A percentile compares a stretch with the other conserved stretches of the same genome.
Evolutionary conservation across 2,888 invertebrate genomes (phyloP).

Genomic region (Eristalinus aeneus): DNA sequence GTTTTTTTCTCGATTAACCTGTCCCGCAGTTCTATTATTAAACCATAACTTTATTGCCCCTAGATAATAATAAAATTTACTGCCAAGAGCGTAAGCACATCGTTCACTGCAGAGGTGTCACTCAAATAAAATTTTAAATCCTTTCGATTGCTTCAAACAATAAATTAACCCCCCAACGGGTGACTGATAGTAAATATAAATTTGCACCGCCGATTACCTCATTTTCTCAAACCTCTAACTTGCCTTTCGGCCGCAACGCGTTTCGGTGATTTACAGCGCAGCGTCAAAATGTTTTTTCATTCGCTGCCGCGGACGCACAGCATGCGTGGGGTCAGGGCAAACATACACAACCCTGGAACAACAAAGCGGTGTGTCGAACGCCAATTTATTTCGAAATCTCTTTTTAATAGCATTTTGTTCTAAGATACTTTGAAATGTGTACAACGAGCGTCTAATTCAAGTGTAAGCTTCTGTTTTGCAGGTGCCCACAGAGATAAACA

Average conservation of each 20-base stretch:
- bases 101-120: background rate
- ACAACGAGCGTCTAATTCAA: background rate
- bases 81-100: background rate
- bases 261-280: background rate
- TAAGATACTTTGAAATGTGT: background rate
- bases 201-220: background rate
- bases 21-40: background rate
- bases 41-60: background rate
- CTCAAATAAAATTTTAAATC: background rate
- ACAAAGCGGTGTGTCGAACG: background rate
- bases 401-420: background rate
- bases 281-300: background rate
- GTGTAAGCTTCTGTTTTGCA: conserved; percentile 1
- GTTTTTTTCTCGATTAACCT: background rate
- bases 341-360: background rate
- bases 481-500: conserved; percentile 8
- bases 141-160: background rate
- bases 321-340: background rate
- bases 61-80: background rate
- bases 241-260: background rate
- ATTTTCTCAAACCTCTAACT: background rate
- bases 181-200: background rate
- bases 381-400: background rate
- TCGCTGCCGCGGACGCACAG: background rate
- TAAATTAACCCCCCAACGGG: background rate